Conservation (phyloP, 1,140 invertebrate species). For the Orius laevigatus region DNA sequence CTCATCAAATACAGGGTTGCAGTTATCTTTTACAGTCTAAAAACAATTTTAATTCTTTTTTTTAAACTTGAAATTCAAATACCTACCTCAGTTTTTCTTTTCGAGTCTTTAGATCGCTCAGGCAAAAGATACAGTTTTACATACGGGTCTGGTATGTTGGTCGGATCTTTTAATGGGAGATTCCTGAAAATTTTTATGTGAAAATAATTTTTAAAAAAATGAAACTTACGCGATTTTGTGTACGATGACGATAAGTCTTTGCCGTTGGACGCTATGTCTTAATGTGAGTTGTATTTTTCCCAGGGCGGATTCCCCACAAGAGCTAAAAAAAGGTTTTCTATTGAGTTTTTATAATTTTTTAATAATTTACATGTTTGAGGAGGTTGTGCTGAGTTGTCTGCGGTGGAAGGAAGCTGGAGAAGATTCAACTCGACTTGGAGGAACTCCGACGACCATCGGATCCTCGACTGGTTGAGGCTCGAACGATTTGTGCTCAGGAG, state of each 20-base stretch:
- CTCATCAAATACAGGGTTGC: conserved; percentile 82
- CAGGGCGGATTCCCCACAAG: conserved; percentile 42
- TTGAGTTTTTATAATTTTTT: background rate
- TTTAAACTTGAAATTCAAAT: background rate
- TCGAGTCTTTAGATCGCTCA: conserved; percentile 69
- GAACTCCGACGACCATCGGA: conserved; percentile 19
- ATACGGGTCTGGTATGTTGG: conserved; percentile 85
- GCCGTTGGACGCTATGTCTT: conserved; percentile 65
- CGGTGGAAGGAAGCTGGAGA: conserved; percentile 24
- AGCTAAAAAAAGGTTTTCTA: conserved; percentile 10
- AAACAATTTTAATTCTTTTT: conserved; percentile 16
- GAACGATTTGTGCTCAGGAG: conserved; percentile 12
- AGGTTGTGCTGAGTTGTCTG: conserved; percentile 24
- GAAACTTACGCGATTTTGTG: conserved; percentile 72
- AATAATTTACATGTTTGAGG: conserved; percentile 23
- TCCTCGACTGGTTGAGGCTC: conserved; percentile 26
- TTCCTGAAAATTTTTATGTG: conserved; percentile 38
- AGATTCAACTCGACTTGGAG: conserved; percentile 18
- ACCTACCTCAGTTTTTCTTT: conserved; percentile 69
- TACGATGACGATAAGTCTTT: conserved; percentile 63
- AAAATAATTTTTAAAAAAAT: conserved; percentile 12
- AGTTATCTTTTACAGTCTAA: conserved; percentile 67
- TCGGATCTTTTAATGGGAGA: conserved; percentile 69
- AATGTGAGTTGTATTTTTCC: conserved; percentile 72
- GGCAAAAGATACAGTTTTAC: conserved; percentile 85